phyloP scores from a whole-genome alignment of 2,797 vertebrate species.

The Dallia pectoralis region DNA sequence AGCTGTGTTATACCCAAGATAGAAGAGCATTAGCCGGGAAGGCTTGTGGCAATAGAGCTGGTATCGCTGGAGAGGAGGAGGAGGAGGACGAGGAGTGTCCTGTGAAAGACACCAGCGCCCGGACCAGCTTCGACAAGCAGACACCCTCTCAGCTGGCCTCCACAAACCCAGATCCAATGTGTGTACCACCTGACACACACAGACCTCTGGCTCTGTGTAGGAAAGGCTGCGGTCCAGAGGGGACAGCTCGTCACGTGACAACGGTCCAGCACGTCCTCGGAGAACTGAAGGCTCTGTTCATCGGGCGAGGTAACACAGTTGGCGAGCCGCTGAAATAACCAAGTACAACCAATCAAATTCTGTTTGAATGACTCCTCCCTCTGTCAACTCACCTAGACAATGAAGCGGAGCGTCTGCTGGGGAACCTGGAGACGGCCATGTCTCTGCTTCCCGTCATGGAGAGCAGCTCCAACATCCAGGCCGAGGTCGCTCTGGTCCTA shows the following conservation, averaged over 20 bases:
- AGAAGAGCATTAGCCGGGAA: slow-evolving; percentile 13
- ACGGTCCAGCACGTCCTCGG: slow-evolving; percentile 77
- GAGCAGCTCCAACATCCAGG: slow-evolving; percentile 59
- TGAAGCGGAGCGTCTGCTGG: slow-evolving; percentile 76
- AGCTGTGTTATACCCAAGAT: slow-evolving; percentile 5
- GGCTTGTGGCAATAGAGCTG: slow-evolving; percentile 26
- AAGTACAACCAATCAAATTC: neutral
- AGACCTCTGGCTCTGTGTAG: neutral
- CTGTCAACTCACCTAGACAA: slow-evolving; percentile 63
- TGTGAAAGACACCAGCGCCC: slow-evolving; percentile 57
- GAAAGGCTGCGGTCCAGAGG: slow-evolving; percentile 24
- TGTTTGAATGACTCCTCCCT: neutral
- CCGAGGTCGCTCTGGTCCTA: slow-evolving; percentile 75
- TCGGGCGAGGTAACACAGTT: slow-evolving; percentile 58
- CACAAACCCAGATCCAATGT: neutral
- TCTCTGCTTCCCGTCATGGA: slow-evolving; percentile 65
- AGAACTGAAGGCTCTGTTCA: slow-evolving; percentile 75
- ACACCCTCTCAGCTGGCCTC: neutral
- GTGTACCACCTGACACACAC: neutral
- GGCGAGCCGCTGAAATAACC: neutral
- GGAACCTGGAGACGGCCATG: slow-evolving; percentile 76
- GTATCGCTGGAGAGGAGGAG: slow-evolving; percentile 29
- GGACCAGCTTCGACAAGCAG: slow-evolving; percentile 35
- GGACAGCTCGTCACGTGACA: slow-evolving; percentile 64
- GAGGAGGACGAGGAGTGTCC: slow-evolving; percentile 44